Conservation (phyloP, 2,113 vertebrate genomes). For the Entelurus aequoreus region DNA sequence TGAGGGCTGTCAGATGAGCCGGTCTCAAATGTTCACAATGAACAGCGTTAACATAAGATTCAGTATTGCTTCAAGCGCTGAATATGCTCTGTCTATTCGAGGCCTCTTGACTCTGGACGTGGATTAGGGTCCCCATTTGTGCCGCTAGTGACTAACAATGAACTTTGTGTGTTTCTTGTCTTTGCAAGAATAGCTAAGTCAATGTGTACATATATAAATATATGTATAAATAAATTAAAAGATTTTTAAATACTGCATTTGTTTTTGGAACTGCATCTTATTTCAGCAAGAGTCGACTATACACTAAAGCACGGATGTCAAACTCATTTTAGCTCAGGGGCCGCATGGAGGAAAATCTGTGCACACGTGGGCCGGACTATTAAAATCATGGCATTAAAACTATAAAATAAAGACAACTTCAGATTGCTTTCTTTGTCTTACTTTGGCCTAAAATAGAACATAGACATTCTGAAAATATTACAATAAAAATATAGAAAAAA, state of each 20-base stretch:
- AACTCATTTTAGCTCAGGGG: too few species aligned
- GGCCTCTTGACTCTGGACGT: conserved; percentile 12
- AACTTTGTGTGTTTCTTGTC: conserved; percentile 58
- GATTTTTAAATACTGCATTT: conserved; percentile 71
- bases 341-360: too few species aligned
- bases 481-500: too few species aligned
- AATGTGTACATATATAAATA: conserved; percentile 79
- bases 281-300: background rate
- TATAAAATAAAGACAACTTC: too few species aligned
- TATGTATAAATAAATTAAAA: conserved; percentile 79
- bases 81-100: background rate
- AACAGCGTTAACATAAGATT: conserved; percentile 11
- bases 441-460: too few species aligned
- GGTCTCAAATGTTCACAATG: conserved; percentile 17
- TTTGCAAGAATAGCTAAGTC: conserved; percentile 62
- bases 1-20: conserved; percentile 12
- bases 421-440: too few species aligned
- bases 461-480: too few species aligned
- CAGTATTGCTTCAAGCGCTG: background rate
- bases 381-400: too few species aligned
- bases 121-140: conserved; percentile 28
- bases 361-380: too few species aligned
- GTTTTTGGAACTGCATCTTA: background rate
- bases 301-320: too few species aligned
- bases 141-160: conserved; percentile 56